These are phyloP conservation scores for Malurus leucopterus DNA, from an alignment of 2,797 vertebrate genomes.

Conservation along the genomic window DNA sequence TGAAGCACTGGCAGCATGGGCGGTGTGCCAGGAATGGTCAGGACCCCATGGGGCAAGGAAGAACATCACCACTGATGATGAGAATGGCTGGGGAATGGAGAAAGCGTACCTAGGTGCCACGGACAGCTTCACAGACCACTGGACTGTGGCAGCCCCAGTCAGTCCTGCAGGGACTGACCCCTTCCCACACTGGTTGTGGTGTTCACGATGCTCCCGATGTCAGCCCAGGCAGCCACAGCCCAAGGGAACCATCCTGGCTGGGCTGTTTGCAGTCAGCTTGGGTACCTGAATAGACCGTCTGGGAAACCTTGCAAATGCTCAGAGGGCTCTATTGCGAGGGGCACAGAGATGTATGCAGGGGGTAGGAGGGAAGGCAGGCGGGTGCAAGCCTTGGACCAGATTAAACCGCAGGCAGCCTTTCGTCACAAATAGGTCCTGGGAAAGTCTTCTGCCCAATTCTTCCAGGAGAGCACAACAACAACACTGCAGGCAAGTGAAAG, in stretches of 20 bases:
- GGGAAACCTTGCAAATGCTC: background rate
- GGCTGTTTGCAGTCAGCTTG: background rate
- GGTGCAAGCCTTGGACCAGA: background rate
- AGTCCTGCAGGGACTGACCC: background rate
- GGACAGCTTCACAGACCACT: background rate
- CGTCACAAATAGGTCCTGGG: background rate
- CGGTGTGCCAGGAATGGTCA: background rate
- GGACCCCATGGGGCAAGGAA: background rate
- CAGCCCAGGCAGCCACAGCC: background rate
- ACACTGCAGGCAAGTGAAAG: slow-evolving; percentile 4
- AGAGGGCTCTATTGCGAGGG: rapidly evolving
- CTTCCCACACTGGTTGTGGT: rapidly evolving
- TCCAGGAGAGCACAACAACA: slow-evolving; percentile 9
- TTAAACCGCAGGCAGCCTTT: background rate
- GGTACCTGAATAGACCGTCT: background rate
- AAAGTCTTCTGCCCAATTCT: background rate
- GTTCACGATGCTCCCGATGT: rapidly evolving
- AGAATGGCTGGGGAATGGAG: background rate
- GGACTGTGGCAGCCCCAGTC: rapidly evolving
- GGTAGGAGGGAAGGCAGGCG: background rate
- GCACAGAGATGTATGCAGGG: background rate
- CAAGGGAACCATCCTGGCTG: background rate
- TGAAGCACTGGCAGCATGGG: background rate
- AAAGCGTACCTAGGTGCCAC: background rate
- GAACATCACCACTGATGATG: background rate